A percentile compares a stretch with the other conserved stretches of the same genome.
phyloP scores from a whole-genome alignment of 2,113 vertebrate genomes.

The Pantherophis guttatus region DNA sequence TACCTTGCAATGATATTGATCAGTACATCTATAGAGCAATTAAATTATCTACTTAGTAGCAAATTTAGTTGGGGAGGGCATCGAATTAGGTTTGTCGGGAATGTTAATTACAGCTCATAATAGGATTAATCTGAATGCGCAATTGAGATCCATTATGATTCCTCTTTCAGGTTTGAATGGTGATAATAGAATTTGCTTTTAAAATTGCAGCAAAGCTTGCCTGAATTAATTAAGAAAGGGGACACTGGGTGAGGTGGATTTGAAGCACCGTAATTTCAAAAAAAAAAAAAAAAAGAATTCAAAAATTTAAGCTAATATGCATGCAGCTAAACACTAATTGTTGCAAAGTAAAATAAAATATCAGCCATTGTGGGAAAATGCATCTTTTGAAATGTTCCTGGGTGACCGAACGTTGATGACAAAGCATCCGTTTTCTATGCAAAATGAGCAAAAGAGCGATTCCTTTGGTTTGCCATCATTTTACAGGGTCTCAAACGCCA shows the following conservation, averaged over 20 bases:
- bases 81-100: conserved; percentile 65
- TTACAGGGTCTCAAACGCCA: background rate
- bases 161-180: conserved; percentile 69
- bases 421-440: conserved; percentile 14
- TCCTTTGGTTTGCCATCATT: background rate
- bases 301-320: conserved; percentile 65
- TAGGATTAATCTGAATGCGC: conserved; percentile 70
- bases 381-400: background rate
- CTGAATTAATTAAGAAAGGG: conserved; percentile 70
- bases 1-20: conserved; percentile 61
- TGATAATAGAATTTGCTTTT: conserved; percentile 66
- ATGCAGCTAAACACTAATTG: conserved; percentile 53
- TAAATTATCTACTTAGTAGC: conserved; percentile 61
- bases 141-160: conserved; percentile 70
- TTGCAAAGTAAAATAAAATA: conserved; percentile 49
- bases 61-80: conserved; percentile 53
- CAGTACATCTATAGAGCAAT: conserved; percentile 63
- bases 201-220: conserved; percentile 55
- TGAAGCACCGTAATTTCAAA: conserved; percentile 26
- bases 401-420: conserved; percentile 38
- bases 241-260: conserved; percentile 62
- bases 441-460: background rate
- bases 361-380: conserved; percentile 30
- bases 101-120: conserved; percentile 70
- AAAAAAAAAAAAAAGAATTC: conserved; percentile 59